Base-by-base conservation (phyloP, 2,113 vertebrate species). In the Petrocephalus microphthalmus region DNA sequence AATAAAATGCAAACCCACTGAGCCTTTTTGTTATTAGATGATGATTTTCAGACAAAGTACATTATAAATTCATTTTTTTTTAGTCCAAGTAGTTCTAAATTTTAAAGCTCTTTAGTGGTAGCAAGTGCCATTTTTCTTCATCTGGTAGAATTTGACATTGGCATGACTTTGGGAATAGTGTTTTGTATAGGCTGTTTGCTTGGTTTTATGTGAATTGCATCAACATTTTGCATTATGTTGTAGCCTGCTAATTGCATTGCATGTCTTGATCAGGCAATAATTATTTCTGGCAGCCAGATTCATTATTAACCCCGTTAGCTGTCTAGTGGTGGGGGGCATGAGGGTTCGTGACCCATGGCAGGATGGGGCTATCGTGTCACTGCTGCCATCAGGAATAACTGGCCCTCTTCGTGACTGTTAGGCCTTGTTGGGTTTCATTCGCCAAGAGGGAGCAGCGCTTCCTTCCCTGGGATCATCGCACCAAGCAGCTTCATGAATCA, bases 401-500 rank as follows among this genome's bases (percentile, higher is more conserved):
- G 25, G 60, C 25, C 29, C 60, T 10, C 25, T 29, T 67, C n/a
- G 11, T 29, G 60, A 13, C 11, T 67, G 60, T 29, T 67, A n/a
- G 25, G 8, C 60, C n/a, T 67, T 67, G n/a, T 84, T 91, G 64
- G 89, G 85, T 87, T 91, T 67, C 49, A 33, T 60, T 49, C 54
- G 84, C 60, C 53, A 29, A 86, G 84, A 88, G 86, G 90, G 84
- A 60, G 37, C 60, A 42, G 86, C n/a, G n/a, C n/a, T 87, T 84
- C 82, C 82, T 53, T 89, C 33, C 33, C 33, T 17, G 33, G 33
- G 33, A 19, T 84, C 88, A 74, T 85, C 84, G n/a, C 25, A 52
- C 17, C 56, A 52, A 84, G 42, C 22, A 0, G 13, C 42, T 67
- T 85, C 25, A 71, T 89, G 71, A 89, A 42, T 74, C 67, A 74